Base-by-base conservation (phyloP, 2,888 invertebrate genomes). In the Spodoptera exigua region DNA sequence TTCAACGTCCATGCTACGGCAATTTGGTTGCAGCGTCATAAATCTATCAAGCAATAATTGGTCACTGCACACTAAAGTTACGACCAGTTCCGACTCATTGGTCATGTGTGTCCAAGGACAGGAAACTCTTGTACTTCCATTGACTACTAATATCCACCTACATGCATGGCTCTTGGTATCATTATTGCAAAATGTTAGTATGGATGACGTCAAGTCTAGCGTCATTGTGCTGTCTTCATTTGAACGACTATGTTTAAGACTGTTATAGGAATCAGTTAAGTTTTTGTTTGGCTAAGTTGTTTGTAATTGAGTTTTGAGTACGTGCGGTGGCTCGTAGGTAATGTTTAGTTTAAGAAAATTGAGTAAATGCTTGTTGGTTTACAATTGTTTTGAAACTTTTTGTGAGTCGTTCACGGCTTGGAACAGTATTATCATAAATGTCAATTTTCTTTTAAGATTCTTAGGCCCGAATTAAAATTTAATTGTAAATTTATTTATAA, bases 41-140 rank as follows among this genome's bases (percentile, higher is more conserved):
- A 75, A 75, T 75, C 64, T 59, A 57, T 62, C 78, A 68, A 61
- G 43, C 48, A 62, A 46, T 77, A 70, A 68, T 74, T 61, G 61
- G 41, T 57, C 47, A 48, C 51, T 53, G 27, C 63, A 63, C 62
- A 51, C 72, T 49, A 35, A 27, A 32, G 39, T 54, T 71, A 58
- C 57, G 47, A 62, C 46, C 54, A 57, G 80, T 80, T 79, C 81
- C 79, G 72, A 55, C 46, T 67, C 63, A 80, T 78, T 70, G 75
- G 62, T 75, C 67, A 78, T 78, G 62, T 78, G 65, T 64, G 67
- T 53, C 70, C 75, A 78, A 76, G 71, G 80, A 75, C 79, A 80
- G 80, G 79, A 79, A 75, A 73, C 61, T 37, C 66, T 34, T 36
- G 60, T 32, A 72, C 79, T 63, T 14, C 43, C 36, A 61, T 53